Percentiles rank a stretch among this genome's conserved stretches.
Conservation (phyloP, 2,888 invertebrate genomes). For the Eulithis prunata region DNA sequence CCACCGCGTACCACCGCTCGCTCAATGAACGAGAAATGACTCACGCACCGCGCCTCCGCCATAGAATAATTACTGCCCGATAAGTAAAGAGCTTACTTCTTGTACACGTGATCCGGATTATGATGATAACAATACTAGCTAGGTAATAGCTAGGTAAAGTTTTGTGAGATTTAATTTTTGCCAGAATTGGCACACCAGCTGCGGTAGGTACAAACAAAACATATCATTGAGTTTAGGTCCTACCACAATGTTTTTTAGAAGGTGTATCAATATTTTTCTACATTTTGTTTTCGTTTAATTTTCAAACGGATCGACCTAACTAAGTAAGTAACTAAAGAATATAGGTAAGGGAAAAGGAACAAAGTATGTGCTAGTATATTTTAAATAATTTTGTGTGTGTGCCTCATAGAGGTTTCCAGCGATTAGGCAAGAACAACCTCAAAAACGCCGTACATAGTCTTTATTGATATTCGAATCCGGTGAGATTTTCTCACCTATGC, state of each 20-base stretch:
- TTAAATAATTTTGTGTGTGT: background rate
- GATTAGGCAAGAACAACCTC: slow-evolving; percentile 42
- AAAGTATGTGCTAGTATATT: too few species aligned
- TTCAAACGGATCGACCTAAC: too few species aligned
- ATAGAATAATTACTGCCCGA: slow-evolving; percentile 71
- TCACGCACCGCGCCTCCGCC: slow-evolving; percentile 80
- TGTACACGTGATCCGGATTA: slow-evolving; percentile 65
- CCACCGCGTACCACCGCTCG: slow-evolving; percentile 54
- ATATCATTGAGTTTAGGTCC: too few species aligned
- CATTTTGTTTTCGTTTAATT: too few species aligned
- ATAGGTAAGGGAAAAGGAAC: too few species aligned
- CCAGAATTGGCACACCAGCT: slow-evolving; percentile 41
- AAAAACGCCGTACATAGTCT: slow-evolving; percentile 25
- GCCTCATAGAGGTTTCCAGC: slow-evolving; percentile 22
- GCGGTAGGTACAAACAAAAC: slow-evolving; percentile 43
- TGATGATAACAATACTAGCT: slow-evolving; percentile 43
- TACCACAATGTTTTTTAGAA: too few species aligned
- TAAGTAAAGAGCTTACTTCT: slow-evolving; percentile 63
- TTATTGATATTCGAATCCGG: slow-evolving; percentile 50
- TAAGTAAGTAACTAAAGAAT: too few species aligned
- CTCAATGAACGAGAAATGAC: slow-evolving; percentile 77
- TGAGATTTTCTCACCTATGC: slow-evolving; percentile 77
- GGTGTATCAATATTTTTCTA: too few species aligned
- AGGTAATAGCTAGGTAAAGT: slow-evolving; percentile 40
- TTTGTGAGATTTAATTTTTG: slow-evolving; percentile 36